phyloP scores from a whole-genome alignment of 1,140 invertebrate genomes.

The Piezodorus guildinii region DNA sequence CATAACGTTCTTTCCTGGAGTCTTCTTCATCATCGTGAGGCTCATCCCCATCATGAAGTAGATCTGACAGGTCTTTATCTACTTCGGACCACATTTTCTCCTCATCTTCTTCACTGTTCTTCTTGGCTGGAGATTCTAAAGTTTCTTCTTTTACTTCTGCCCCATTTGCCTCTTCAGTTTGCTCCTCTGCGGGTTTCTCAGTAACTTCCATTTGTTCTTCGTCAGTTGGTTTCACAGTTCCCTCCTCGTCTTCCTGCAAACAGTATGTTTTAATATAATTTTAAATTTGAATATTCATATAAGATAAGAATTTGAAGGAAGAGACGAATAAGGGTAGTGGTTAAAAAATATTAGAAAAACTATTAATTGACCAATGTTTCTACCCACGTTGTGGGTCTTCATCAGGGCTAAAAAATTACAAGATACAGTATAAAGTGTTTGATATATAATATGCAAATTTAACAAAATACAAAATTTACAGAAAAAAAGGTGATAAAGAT shows the following conservation, averaged over 20 bases:
- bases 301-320: no score
- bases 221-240: background rate
- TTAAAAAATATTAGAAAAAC: no score
- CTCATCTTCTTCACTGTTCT: conserved; percentile 19
- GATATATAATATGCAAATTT: no score
- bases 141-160: conserved; percentile 16
- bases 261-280: no score
- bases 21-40: conserved; percentile 12
- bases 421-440: no score
- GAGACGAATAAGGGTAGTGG: no score
- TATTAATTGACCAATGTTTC: no score
- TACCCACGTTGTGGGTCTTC: no score
- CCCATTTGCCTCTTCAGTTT: conserved; percentile 15
- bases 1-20: background rate
- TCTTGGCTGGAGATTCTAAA: background rate
- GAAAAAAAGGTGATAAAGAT: no score
- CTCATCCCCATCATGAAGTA: conserved; percentile 19
- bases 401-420: no score
- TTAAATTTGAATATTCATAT: no score
- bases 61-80: conserved; percentile 21
- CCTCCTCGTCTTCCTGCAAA: background rate
- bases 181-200: conserved; percentile 4
- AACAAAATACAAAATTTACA: no score
- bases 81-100: conserved; percentile 24
- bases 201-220: conserved; percentile 8